Base-by-base conservation (phyloP, 2,113 vertebrate species). In the Embiotoca jacksoni region DNA sequence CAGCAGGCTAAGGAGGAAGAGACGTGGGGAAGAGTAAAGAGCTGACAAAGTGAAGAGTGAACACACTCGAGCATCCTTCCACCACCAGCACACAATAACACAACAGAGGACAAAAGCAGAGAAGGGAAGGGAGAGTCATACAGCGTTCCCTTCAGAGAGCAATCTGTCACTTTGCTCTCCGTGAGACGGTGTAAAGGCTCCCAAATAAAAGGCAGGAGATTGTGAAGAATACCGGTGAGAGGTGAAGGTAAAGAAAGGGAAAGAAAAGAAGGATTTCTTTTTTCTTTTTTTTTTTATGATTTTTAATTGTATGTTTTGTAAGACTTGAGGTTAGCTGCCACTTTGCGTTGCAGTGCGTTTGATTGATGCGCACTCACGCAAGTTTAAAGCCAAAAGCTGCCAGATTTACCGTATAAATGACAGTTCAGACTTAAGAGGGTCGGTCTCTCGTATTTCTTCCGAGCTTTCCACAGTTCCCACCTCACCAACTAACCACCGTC, bases 111-210 rank as follows among this genome's bases (percentile, higher is more conserved):
- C 85, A 89, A 89, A 88, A 75, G 83, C 58, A 59, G 78, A 83
- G 85, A 79, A 62, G 72, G 63, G 84, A 83, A 75, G 80, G 84
- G 86, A 72, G 74, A 90, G 89, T 82, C 83, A 81, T 66, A 37
- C 81, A 88, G 87, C 63, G 30, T 77, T 86, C 83, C 75, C 86
- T 86, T 88, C 85, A 82, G 83, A 91, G 89, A 86, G 82, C 83
- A 75, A 89, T 93, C 91, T 92, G 90, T 93, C 90, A 92, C 83
- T 79, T 23, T 78, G 84, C 80, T 88, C 67, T 69, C 81, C 13
- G 54, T 5, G 8, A 87, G 80, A 56, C 7, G 71, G 54, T 82
- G 83, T 80, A 76, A 90, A 90, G 75, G 72, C 81, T 68, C 83
- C 76, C 69, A 61, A 83, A 85, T 82, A 75, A 85, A 87, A 83